phyloP scores from a whole-genome alignment of 2,113 vertebrate species.

The Gila orcuttii region DNA sequence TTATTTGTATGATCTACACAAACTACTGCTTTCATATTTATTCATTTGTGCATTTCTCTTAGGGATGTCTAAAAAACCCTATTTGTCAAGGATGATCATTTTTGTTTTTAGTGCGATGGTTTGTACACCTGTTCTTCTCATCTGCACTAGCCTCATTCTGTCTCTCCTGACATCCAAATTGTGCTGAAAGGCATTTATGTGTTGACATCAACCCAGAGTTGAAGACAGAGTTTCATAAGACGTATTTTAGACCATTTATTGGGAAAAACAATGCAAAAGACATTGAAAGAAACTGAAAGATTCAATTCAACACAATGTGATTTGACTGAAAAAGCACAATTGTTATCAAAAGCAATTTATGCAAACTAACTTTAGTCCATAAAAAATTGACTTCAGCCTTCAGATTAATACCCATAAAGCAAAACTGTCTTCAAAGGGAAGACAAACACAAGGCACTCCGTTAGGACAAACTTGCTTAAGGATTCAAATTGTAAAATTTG shows the following conservation, averaged over 20 bases:
- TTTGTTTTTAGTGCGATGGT: neutral
- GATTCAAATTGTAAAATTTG: neutral
- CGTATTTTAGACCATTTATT: neutral
- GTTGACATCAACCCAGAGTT: neutral
- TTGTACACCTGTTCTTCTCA: conserved; percentile 28
- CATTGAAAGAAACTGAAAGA: neutral
- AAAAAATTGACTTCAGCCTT: neutral
- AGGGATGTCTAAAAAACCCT: neutral
- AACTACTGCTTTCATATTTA: neutral
- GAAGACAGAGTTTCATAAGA: conserved; percentile 1
- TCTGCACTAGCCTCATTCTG: conserved; percentile 36
- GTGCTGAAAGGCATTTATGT: conserved; percentile 19
- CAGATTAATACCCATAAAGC: neutral
- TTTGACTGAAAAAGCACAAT: conserved; percentile 8
- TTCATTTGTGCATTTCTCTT: neutral
- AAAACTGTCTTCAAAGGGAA: conserved; percentile 8
- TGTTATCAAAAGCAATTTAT: conserved; percentile 12
- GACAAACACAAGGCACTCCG: neutral
- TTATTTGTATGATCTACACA: neutral
- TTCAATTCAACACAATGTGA: neutral
- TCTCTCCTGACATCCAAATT: conserved; percentile 26
- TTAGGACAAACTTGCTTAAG: conserved; percentile 4
- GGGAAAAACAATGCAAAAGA: neutral
- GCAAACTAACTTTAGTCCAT: neutral
- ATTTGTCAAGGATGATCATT: neutral